A percentile compares a stretch with the other conserved stretches of the same genome.
phyloP scores from a whole-genome alignment of 37 sponge, comb jelly and placozoan genomes.

The Theonella swinhoei region DNA sequence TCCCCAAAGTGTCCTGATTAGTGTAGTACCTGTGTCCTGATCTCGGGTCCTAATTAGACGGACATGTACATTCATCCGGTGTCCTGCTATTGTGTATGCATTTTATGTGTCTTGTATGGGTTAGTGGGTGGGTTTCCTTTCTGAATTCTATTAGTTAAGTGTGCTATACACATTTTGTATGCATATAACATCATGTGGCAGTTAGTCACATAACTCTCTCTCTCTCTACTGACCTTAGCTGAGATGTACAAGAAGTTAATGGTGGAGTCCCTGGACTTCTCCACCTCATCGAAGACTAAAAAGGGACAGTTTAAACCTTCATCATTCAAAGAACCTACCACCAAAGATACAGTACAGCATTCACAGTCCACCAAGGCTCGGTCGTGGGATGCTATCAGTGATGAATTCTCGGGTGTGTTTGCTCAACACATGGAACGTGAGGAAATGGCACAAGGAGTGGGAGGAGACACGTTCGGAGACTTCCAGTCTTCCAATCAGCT shows the following conservation, averaged over 20 bases:
- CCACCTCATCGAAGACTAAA: background rate
- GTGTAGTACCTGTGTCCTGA: too few relatives aligned
- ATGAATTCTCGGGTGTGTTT: constrained; percentile 23
- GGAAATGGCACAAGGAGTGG: background rate
- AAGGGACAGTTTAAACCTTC: constrained; percentile 1
- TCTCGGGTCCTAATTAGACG: too few relatives aligned
- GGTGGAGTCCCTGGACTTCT: constrained; percentile 4
- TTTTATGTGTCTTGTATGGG: too few relatives aligned
- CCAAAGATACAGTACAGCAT: too few relatives aligned
- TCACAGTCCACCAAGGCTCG: constrained; percentile 6
- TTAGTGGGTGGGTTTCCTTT: too few relatives aligned
- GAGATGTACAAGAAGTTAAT: constrained; percentile 31
- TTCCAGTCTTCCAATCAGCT: constrained; percentile 33
- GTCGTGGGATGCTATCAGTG: constrained; percentile 26
- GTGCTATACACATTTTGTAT: too few relatives aligned
- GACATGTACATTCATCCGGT: too few relatives aligned
- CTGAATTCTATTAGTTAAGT: too few relatives aligned
- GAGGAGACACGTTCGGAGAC: constrained; percentile 47
- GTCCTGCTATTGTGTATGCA: too few relatives aligned
- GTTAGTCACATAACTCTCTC: background rate
- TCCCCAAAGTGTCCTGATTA: too few relatives aligned
- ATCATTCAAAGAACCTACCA: background rate
- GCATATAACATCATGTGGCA: too few relatives aligned
- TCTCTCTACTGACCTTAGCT: background rate
- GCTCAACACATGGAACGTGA: background rate